These are phyloP conservation scores for Galagoides demidoff DNA, from an alignment of 2,797 vertebrate genomes.

Conservation along the genomic window DNA sequence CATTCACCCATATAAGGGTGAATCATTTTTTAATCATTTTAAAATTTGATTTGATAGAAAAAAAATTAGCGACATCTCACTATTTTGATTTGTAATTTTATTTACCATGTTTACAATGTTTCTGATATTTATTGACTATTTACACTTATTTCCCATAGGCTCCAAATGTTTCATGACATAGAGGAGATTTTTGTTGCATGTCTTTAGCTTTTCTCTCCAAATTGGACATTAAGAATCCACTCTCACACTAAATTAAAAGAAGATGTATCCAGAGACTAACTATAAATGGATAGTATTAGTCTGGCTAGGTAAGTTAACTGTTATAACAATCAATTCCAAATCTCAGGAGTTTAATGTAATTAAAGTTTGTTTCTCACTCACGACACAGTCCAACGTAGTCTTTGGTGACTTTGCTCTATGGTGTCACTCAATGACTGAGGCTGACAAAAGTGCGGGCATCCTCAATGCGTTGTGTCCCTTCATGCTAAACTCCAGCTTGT, in stretches of 20 bases:
- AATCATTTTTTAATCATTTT: neutral
- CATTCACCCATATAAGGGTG: neutral
- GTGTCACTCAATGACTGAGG: neutral
- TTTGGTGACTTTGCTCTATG: neutral
- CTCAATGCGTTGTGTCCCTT: neutral
- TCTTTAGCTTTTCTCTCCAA: constrained; percentile 13
- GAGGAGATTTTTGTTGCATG: neutral
- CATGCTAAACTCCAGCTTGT: neutral
- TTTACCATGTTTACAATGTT: neutral
- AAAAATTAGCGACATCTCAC: constrained; percentile 12
- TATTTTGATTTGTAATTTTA: constrained; percentile 41
- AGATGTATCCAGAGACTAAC: neutral
- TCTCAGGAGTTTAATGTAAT: neutral
- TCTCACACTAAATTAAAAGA: neutral
- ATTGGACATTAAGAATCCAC: neutral
- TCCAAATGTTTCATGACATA: constrained; percentile 14
- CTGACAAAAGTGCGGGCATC: neutral
- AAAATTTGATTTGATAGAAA: constrained; percentile 25
- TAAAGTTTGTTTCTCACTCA: neutral
- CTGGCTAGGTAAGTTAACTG: neutral
- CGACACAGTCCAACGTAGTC: neutral
- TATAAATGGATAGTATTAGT: neutral
- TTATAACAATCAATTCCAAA: neutral
- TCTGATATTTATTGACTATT: constrained; percentile 4
- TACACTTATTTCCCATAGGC: constrained; percentile 14